Conservation (phyloP, 2,113 vertebrate genomes). For the Verasper variegatus region DNA sequence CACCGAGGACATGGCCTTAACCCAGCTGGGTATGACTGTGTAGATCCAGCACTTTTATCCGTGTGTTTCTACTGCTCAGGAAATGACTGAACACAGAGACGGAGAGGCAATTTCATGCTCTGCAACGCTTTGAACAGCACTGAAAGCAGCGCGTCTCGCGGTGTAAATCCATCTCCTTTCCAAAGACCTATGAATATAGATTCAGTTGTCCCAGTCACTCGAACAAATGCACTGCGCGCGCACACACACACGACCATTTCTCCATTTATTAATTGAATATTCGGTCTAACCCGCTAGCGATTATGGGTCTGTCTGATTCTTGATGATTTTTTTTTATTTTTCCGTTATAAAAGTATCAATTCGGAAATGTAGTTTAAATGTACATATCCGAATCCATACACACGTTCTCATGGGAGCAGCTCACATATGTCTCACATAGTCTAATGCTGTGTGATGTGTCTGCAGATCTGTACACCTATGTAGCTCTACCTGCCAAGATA, state of each 20-base stretch:
- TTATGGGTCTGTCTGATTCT: slow-evolving; percentile 18
- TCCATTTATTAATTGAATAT: slow-evolving; percentile 37
- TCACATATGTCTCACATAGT: slow-evolving; percentile 8
- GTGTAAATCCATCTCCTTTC: slow-evolving; percentile 30
- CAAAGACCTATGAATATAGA: slow-evolving; percentile 55
- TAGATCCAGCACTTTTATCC: not conserved
- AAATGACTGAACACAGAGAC: slow-evolving; percentile 48
- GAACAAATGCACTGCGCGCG: slow-evolving; percentile 29
- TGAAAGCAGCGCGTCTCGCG: slow-evolving; percentile 45
- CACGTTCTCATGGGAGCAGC: not conserved
- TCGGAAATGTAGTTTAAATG: slow-evolving; percentile 71
- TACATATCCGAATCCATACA: slow-evolving; percentile 40
- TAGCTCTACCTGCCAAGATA: slow-evolving; percentile 10
- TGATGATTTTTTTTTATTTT: slow-evolving; percentile 10
- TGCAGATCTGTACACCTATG: not conserved
- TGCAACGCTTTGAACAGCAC: slow-evolving; percentile 61
- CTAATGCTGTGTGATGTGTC: not conserved
- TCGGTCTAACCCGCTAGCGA: not conserved
- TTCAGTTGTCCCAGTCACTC: slow-evolving; percentile 62
- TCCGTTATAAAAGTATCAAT: slow-evolving; percentile 78
- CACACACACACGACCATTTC: slow-evolving; percentile 1
- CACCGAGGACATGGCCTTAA: not conserved
- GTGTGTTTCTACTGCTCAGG: slow-evolving; percentile 5
- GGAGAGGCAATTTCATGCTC: slow-evolving; percentile 70
- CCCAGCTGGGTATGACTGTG: not conserved